Conservation (phyloP, 2,113 vertebrate species). For the Chaenocephalus aceratus region DNA sequence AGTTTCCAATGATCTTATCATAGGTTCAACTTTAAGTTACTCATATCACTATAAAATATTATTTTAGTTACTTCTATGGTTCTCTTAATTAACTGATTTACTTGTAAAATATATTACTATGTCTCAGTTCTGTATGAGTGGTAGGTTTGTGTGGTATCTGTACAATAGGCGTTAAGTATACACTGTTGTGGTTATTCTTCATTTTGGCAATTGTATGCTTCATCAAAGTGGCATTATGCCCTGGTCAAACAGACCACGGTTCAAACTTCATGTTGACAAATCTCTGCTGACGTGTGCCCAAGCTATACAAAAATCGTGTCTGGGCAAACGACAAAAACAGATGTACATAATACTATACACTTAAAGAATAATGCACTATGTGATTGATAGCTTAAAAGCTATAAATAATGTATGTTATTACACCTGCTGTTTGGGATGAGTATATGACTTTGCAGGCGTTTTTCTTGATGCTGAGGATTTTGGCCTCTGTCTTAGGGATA, state of each 20-base stretch:
- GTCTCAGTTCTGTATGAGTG: not conserved
- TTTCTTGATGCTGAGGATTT: constrained; percentile 74
- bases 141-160: not conserved
- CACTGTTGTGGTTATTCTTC: too few species aligned
- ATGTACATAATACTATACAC: not conserved
- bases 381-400: not conserved
- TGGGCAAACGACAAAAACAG: not conserved
- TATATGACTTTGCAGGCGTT: constrained; percentile 74
- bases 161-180: not conserved
- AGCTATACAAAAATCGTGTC: not conserved
- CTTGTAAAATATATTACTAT: not conserved
- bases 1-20: not conserved
- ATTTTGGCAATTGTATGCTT: not conserved
- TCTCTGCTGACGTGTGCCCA: not conserved
- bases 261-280: constrained; percentile 51
- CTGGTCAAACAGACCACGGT: constrained; percentile 17
- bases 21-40: not conserved
- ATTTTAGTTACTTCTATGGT: not conserved
- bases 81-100: not conserved
- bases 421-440: constrained; percentile 78
- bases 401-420: not conserved
- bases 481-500: constrained; percentile 64
- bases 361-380: not conserved
- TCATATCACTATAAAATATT: not conserved
- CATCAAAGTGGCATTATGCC: not conserved